Percentiles rank a stretch among this genome's conserved stretches.
These are phyloP conservation scores for Cranoglanis bouderius DNA, from an alignment of 2,113 vertebrate species.

Conservation along the genomic window DNA sequence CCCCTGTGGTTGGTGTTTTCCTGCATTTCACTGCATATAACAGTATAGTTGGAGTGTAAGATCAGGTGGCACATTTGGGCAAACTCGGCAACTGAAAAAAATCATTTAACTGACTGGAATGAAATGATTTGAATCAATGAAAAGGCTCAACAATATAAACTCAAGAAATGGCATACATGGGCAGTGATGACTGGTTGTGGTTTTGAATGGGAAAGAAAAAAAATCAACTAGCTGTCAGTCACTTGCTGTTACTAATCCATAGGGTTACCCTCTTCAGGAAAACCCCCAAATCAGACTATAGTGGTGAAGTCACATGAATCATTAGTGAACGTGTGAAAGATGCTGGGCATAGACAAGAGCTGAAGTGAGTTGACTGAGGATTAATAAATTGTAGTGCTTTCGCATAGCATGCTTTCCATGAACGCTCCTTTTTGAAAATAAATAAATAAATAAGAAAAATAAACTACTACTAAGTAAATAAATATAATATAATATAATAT, in stretches of 20 bases:
- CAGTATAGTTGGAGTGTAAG: neutral
- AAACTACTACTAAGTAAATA: neutral
- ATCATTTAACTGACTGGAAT: neutral
- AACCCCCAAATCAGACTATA: neutral
- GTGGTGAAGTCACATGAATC: neutral
- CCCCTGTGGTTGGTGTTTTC: neutral
- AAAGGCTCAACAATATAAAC: neutral
- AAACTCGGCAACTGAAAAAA: neutral
- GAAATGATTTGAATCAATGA: neutral
- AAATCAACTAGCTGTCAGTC: neutral
- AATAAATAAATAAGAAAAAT: neutral
- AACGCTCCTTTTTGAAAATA: constrained; percentile 62
- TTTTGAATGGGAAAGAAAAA: neutral
- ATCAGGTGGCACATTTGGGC: neutral
- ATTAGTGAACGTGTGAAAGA: neutral
- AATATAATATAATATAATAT: neutral
- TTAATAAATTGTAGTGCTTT: constrained; percentile 66
- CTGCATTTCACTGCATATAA: neutral
- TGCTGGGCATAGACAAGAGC: constrained; percentile 42
- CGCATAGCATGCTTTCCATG: constrained; percentile 65
- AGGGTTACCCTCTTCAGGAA: too few species aligned
- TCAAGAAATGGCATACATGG: neutral
- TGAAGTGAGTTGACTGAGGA: constrained; percentile 68
- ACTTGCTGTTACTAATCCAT: neutral
- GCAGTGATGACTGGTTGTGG: neutral